Conservation (phyloP, 2,113 vertebrate genomes). For the Vombatus ursinus region DNA sequence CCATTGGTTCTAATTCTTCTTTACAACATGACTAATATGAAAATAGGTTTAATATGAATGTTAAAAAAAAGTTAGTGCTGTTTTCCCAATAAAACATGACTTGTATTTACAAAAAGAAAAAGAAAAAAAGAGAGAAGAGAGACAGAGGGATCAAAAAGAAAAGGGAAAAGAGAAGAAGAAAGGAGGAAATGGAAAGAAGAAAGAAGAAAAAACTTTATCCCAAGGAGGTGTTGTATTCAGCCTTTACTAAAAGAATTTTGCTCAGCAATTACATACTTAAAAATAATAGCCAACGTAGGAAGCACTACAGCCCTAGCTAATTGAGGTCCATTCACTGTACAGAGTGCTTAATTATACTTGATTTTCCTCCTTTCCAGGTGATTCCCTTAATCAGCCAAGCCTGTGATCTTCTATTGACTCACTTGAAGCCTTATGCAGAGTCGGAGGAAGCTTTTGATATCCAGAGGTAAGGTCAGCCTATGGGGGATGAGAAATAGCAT, state of each 20-base stretch:
- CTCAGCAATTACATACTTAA: not conserved
- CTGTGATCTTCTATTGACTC: conserved; percentile 87
- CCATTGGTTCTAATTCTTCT: too few species aligned
- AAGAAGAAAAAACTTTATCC: not conserved
- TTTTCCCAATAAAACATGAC: too few species aligned
- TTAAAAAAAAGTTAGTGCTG: too few species aligned
- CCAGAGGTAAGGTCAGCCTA: conserved; percentile 86
- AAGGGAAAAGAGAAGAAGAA: not conserved
- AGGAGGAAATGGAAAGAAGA: not conserved
- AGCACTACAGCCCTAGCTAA: conserved; percentile 22
- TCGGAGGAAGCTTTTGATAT: conserved; percentile 91
- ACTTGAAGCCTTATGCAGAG: conserved; percentile 86
- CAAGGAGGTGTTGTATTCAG: not conserved
- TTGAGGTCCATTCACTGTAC: conserved; percentile 4
- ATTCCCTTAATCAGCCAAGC: conserved; percentile 92
- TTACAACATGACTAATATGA: too few species aligned
- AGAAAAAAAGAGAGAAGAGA: not conserved
- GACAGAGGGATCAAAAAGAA: not conserved
- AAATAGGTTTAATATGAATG: too few species aligned
- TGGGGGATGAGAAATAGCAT: conserved; percentile 38
- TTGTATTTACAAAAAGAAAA: too few species aligned
- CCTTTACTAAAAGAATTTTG: not conserved
- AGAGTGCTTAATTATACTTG: conserved; percentile 55
- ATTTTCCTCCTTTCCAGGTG: conserved; percentile 86
- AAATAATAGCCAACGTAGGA: conserved; percentile 26